Base-by-base conservation (phyloP, 2,888 invertebrate genomes). In the Brachypalpus laphriformis region DNA sequence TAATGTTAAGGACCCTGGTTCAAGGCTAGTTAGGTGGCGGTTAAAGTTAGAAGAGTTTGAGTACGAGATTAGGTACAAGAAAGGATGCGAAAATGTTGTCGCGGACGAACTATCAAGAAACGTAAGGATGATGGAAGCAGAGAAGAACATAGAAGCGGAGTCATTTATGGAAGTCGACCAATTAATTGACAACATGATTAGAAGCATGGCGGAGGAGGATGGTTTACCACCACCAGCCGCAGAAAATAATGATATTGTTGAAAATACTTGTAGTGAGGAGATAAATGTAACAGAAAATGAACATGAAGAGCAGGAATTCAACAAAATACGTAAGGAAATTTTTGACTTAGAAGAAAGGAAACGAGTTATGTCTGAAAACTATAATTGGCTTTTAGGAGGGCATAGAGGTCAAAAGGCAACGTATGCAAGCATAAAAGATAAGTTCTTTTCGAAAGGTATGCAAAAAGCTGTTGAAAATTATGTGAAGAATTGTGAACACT, bases 1-100 rank as follows among this genome's bases (percentile, higher is more conserved):
- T 88, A 88, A 87, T 0, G 40, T 90, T 0, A 91, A 91, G 85
- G 90, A 91, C 11, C 90, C 90, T 11, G 20, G 47, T n/a, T 47
- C 20, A 22, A 9, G 47, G 11, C 20, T 47, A 47, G 20, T 47
- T 9, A 20, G 47, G 20, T 47, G 47, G 47, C 3, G 47, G 16
- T 47, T 47, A 22, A 47, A 47, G 22, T 6, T 47, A 22, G 47
- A 47, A 11, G 47, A 47, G 11, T 47, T 22, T 22, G 47, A 47
- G 11, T 47, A 47, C 11, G 22, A 47, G 22, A 47, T 22, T 47
- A 47, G 20, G 20, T 47, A 47, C 20, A 47, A 47, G 47, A 47
- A 47, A 47, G 47, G 47, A 20, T 47, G 47, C 22, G 20, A 47
- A 22, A 47, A 47, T 22, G 22, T 31, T 31, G 31, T 31, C 18